Evolutionary conservation across 53 echinoderm and acorn worm species (phyloP), one percentile per base, ranked within the genome.

Genomic region (Stichopus horrens): DNA sequence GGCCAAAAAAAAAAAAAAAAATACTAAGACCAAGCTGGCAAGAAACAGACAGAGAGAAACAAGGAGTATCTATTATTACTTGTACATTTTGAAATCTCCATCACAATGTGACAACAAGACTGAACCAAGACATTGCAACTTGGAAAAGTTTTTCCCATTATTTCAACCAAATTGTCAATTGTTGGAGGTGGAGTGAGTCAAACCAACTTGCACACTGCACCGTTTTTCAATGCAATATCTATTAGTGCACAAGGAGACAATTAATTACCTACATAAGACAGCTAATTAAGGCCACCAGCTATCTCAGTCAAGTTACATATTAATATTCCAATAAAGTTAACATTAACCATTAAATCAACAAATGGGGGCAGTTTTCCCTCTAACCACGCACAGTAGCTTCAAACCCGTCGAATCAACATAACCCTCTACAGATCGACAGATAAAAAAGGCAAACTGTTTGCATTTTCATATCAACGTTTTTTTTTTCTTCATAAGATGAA

Each of bases 331-430:
- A 21, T 21, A 57, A 16, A 58, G 21, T 4, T 81, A 37, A 81
- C 58, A 81, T 81, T 81, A 81, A 81, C 81, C 81, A 81, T 57
- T 56, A 57, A 56, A 81, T 58, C 56, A 81, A 81, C 58, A 81
- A 16, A 52, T 8, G 58, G 56, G 58, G 81, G 81, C 57, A 81
- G 53, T 23, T 23, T 81, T 81, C 21, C 71, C 19, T 16, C n/a
- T 71, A 13, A 18, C n/a, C 14, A 71, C 10, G 23, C 75, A 75
- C 58, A 57, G 21, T 21, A 21, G 81, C 58, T 58, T 18, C 8
- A 4, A 10, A 79, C 79, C 53, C 19, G 10, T 5, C 21, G 18
- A 21, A 81, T 58, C 56, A 81, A 81, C 81, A 37, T 37, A 81
- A 56, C 81, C 4, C 6, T 71, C 14, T 18, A 71, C 0, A 71